Percentiles rank a stretch among this genome's conserved stretches.
phyloP scores from a whole-genome alignment of 2,797 vertebrate genomes.

The Lutjanus argentimaculatus region DNA sequence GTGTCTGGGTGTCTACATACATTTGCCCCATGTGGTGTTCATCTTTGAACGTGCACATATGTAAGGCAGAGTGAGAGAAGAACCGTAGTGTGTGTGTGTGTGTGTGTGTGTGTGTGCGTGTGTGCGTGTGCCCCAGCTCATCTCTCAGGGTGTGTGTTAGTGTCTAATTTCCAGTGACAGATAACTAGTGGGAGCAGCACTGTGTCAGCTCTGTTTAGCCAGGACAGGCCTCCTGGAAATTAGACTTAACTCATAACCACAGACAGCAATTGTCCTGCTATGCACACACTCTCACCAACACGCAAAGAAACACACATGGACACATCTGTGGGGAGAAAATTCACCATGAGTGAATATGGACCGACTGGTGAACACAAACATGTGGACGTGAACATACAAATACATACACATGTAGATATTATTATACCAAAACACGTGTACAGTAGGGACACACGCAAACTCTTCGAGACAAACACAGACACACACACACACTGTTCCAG shows the following conservation, averaged over 20 bases:
- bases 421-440: slow-evolving; percentile 10
- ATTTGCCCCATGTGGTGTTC: not conserved
- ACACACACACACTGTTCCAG: slow-evolving; percentile 43
- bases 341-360: not conserved
- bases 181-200: slow-evolving; percentile 73
- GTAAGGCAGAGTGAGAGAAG: not conserved
- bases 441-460: not conserved
- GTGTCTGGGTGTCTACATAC: not conserved
- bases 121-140: slow-evolving; percentile 24
- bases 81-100: not conserved
- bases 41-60: slow-evolving; percentile 5
- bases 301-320: slow-evolving; percentile 5
- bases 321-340: slow-evolving; percentile 12
- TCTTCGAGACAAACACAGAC: slow-evolving; percentile 2
- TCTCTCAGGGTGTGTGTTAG: slow-evolving; percentile 73
- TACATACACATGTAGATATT: slow-evolving; percentile 9
- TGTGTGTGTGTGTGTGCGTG: slow-evolving; percentile 18
- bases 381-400: slow-evolving; percentile 1
- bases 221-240: slow-evolving; percentile 83
- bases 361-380: slow-evolving; percentile 2
- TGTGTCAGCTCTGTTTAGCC: slow-evolving; percentile 85
- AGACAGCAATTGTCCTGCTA: slow-evolving; percentile 76
- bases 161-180: slow-evolving; percentile 80
- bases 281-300: slow-evolving; percentile 11
- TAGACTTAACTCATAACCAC: slow-evolving; percentile 86